These are phyloP conservation scores for Sparus aurata DNA, from an alignment of 2,797 vertebrate species.

Conservation along the genomic window DNA sequence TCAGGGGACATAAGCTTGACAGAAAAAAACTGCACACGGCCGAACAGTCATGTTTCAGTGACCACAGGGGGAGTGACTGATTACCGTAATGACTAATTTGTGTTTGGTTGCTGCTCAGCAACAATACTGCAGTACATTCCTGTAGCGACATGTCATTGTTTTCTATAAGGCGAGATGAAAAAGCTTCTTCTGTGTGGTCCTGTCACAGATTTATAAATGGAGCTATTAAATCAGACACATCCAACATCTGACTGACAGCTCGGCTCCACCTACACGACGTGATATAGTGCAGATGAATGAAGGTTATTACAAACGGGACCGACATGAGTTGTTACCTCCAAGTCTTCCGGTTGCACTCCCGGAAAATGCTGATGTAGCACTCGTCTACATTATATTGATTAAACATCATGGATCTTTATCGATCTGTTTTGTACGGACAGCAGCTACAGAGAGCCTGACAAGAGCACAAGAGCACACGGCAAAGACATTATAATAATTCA, in stretches of 20 bases:
- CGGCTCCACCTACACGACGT: not conserved
- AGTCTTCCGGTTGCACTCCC: slow-evolving; percentile 5
- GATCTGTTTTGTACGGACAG: slow-evolving; percentile 55
- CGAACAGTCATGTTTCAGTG: not conserved
- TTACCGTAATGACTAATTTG: slow-evolving; percentile 13
- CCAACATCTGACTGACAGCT: not conserved
- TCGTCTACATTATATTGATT: slow-evolving; percentile 72
- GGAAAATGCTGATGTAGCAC: slow-evolving; percentile 61
- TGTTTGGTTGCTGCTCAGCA: not conserved
- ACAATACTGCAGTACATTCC: not conserved
- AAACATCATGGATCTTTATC: slow-evolving; percentile 71
- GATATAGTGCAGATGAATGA: not conserved
- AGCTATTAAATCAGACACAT: not conserved
- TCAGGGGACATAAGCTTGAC: not conserved
- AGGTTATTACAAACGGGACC: slow-evolving; percentile 17
- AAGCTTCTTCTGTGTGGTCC: not conserved
- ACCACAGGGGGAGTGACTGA: not conserved
- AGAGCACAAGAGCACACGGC: slow-evolving; percentile 20
- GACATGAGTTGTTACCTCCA: slow-evolving; percentile 30
- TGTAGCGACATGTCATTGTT: not conserved
- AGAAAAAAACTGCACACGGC: not conserved
- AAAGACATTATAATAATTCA: slow-evolving; percentile 6
- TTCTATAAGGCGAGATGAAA: not conserved
- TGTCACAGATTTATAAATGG: not conserved
- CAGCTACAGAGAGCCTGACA: slow-evolving; percentile 20